A percentile compares a stretch with the other conserved stretches of the same genome.
These are phyloP conservation scores for Hirundichthys speculiger DNA, from an alignment of 2,113 vertebrate species.

Conservation along the genomic window DNA sequence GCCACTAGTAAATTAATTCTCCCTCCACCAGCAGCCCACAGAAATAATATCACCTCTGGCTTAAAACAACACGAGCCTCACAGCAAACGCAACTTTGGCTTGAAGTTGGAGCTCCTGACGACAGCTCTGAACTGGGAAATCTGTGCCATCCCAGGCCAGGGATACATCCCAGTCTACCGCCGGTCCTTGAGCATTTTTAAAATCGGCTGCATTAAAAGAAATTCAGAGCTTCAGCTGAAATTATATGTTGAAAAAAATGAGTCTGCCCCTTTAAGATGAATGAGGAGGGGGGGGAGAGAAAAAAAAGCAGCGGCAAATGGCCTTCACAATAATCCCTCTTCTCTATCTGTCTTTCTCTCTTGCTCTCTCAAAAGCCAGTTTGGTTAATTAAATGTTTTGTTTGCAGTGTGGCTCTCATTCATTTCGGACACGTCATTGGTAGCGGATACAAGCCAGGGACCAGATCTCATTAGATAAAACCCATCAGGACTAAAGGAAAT, in stretches of 20 bases:
- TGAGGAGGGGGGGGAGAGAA: slow-evolving; percentile 1
- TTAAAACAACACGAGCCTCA: slow-evolving; percentile 65
- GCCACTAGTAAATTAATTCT: slow-evolving; percentile 93
- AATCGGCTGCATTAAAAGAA: slow-evolving; percentile 56
- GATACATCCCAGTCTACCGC: slow-evolving; percentile 19
- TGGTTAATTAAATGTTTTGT: slow-evolving; percentile 99
- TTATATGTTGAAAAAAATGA: slow-evolving; percentile 72
- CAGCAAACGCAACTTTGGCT: slow-evolving; percentile 52
- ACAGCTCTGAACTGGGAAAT: slow-evolving; percentile 47
- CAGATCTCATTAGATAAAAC: slow-evolving; percentile 99
- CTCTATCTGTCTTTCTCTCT: slow-evolving; percentile 81
- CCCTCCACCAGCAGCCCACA: slow-evolving; percentile 73
- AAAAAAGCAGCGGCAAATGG: slow-evolving; percentile 73
- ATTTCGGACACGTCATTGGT: slow-evolving; percentile 98
- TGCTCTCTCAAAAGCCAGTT: slow-evolving; percentile 96
- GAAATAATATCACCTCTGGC: slow-evolving; percentile 72
- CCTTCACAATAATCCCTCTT: slow-evolving; percentile 84
- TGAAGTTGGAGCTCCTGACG: slow-evolving; percentile 39
- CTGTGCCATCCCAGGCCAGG: slow-evolving; percentile 57
- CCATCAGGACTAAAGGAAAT: slow-evolving; percentile 99
- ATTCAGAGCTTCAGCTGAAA: slow-evolving; percentile 63
- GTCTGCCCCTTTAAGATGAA: slow-evolving; percentile 87
- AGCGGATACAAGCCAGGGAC: slow-evolving; percentile 98
- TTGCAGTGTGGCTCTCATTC: slow-evolving; percentile 99
- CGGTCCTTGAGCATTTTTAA: slow-evolving; percentile 45